Evolutionary conservation across 2,797 vertebrate genomes (phyloP).

Genomic region (Coendou prehensilis): DNA sequence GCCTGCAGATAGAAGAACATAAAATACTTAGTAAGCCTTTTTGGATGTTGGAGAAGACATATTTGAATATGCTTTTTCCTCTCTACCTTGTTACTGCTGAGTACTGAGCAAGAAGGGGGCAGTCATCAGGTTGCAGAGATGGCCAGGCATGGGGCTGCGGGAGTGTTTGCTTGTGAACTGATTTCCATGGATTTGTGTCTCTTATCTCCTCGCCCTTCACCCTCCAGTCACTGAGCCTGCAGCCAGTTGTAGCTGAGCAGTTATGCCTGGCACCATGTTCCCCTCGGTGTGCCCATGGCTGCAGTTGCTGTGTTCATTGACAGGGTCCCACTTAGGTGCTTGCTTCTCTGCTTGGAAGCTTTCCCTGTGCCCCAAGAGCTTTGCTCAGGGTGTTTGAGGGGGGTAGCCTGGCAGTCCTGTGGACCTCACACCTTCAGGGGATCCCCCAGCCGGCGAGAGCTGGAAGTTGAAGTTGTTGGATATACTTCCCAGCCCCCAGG

Average conservation of each 20-base stretch:
- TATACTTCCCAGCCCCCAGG: background rate
- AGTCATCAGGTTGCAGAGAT: background rate
- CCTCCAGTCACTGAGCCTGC: background rate
- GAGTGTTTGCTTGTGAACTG: background rate
- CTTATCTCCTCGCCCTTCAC: background rate
- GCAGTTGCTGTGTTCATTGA: no score
- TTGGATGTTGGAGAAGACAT: no score
- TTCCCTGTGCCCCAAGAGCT: background rate
- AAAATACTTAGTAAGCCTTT: no score
- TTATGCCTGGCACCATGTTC: background rate
- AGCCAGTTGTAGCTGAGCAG: background rate
- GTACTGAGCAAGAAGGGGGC: background rate
- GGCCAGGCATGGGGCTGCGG: accelerated
- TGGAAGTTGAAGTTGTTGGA: background rate
- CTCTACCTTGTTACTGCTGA: no score
- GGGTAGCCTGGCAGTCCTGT: no score
- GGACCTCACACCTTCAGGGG: background rate
- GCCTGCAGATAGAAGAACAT: no score
- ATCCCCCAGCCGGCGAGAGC: background rate
- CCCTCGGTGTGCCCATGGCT: background rate
- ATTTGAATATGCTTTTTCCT: no score
- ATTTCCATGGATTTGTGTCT: background rate
- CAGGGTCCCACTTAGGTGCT: background rate
- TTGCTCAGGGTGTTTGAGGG: background rate
- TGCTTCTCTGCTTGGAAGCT: background rate